These are phyloP conservation scores for Meda fulgida DNA, from an alignment of 2,797 vertebrate species.

Conservation along the genomic window DNA sequence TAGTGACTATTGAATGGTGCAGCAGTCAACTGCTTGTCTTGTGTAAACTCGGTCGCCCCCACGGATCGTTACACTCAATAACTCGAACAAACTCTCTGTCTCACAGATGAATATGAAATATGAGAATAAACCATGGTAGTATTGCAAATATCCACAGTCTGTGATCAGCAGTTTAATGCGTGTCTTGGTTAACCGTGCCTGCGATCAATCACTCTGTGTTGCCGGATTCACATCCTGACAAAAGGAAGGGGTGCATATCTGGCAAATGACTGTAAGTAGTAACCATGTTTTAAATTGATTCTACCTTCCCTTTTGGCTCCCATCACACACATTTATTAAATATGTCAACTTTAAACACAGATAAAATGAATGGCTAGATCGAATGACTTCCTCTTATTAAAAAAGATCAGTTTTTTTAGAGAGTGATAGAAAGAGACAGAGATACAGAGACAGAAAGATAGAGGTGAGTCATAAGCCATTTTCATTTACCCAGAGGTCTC, in stretches of 20 bases:
- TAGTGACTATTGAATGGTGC: slow-evolving; percentile 34
- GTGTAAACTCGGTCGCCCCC: slow-evolving; percentile 45
- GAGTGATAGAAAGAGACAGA: slow-evolving; percentile 33
- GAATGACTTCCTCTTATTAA: slow-evolving; percentile 39
- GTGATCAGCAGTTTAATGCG: slow-evolving; percentile 23
- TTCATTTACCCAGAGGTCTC: slow-evolving; percentile 50
- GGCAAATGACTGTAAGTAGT: slow-evolving; percentile 38
- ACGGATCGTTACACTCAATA: slow-evolving; percentile 53
- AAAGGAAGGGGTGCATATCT: slow-evolving; percentile 9
- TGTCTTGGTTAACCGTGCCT: not conserved
- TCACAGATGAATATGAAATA: slow-evolving; percentile 51
- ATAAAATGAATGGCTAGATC: slow-evolving; percentile 38
- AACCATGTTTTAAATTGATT: slow-evolving; percentile 41
- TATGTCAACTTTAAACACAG: slow-evolving; percentile 41
- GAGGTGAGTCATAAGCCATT: slow-evolving; percentile 46
- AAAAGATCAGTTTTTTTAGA: not conserved
- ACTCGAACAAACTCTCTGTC: slow-evolving; percentile 46
- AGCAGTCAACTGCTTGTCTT: slow-evolving; percentile 41
- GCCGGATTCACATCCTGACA: not conserved
- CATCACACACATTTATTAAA: slow-evolving; percentile 37
- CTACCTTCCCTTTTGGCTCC: slow-evolving; percentile 36
- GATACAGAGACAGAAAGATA: slow-evolving; percentile 36
- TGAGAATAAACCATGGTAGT: slow-evolving; percentile 36
- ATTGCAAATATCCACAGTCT: slow-evolving; percentile 27
- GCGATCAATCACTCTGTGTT: slow-evolving; percentile 28